Conservation (phyloP, 2,888 invertebrate genomes). For the Stenodema calcarata region DNA sequence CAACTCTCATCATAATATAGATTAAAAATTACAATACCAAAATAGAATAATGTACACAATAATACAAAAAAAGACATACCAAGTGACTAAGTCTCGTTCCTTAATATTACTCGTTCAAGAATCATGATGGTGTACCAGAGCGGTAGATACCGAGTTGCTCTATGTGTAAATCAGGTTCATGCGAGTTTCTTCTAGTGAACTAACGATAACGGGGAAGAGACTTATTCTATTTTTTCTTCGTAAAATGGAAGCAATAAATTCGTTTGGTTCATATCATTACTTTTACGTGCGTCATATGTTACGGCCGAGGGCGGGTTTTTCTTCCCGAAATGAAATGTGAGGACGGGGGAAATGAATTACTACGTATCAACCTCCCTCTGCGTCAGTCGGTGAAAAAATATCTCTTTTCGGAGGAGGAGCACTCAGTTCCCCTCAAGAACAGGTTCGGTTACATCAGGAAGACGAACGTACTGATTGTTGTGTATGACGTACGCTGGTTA, state of each 20-base stretch:
- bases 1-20: too few relatives aligned
- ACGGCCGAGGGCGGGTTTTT: background rate
- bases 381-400: background rate
- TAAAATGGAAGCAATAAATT: background rate
- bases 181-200: background rate
- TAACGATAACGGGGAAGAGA: background rate
- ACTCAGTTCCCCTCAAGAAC: too few relatives aligned
- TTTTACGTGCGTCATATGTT: background rate
- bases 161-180: background rate
- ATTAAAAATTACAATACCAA: too few relatives aligned
- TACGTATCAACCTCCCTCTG: background rate
- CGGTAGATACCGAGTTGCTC: background rate
- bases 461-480: too few relatives aligned
- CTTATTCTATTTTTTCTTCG: background rate
- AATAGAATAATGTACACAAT: too few relatives aligned
- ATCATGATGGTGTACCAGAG: too few relatives aligned
- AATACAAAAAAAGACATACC: too few relatives aligned
- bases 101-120: too few relatives aligned
- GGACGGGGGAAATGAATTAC: background rate
- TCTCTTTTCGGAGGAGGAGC: too few relatives aligned
- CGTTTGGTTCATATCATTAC: background rate
- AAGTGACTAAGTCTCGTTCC: too few relatives aligned
- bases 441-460: too few relatives aligned
- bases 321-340: background rate
- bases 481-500: too few relatives aligned